Conservation (phyloP, 2,888 invertebrate species). For the Drosophila vallismaia region DNA sequence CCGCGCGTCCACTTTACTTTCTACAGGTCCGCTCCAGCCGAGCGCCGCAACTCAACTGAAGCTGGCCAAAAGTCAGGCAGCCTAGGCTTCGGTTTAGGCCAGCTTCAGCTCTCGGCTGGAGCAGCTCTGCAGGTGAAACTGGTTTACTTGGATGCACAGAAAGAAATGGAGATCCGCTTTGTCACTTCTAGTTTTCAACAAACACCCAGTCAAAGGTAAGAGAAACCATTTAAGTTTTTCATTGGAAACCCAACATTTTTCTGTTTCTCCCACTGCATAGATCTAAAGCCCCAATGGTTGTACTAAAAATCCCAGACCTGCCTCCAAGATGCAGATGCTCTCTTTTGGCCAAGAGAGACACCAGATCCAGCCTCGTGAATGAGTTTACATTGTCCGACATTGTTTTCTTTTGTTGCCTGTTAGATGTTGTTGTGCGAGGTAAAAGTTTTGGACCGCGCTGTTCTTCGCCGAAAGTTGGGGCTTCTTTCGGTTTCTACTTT, state of each 20-base stretch:
- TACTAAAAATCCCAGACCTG: slow-evolving; percentile 49
- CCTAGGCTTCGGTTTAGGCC: slow-evolving; percentile 41
- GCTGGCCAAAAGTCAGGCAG: slow-evolving; percentile 33
- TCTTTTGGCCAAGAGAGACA: slow-evolving; percentile 19
- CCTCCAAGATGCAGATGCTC: slow-evolving; percentile 46
- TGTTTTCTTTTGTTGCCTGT: slow-evolving; percentile 40
- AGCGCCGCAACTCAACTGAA: slow-evolving; percentile 74
- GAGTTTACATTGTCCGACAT: slow-evolving; percentile 64
- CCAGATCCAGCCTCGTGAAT: slow-evolving; percentile 62
- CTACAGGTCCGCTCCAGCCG: slow-evolving; percentile 66
- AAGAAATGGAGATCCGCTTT: background rate
- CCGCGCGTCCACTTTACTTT: slow-evolving; percentile 6
- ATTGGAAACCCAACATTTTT: background rate
- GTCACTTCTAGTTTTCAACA: too few species aligned
- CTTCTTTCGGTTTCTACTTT: slow-evolving; percentile 40
- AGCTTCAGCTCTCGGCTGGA: slow-evolving; percentile 19
- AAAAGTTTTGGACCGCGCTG: slow-evolving; percentile 63
- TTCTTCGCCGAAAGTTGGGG: slow-evolving; percentile 71
- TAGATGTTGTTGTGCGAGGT: slow-evolving; percentile 54
- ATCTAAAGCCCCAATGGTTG: slow-evolving; percentile 36
- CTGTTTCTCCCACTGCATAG: slow-evolving; percentile 19
- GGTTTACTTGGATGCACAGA: slow-evolving; percentile 41
- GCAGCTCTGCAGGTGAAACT: slow-evolving; percentile 55
- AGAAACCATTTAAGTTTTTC: too few species aligned
- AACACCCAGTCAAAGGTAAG: too few species aligned